phyloP scores from a whole-genome alignment of 2,888 invertebrate species.

The Branchellion lobata region DNA sequence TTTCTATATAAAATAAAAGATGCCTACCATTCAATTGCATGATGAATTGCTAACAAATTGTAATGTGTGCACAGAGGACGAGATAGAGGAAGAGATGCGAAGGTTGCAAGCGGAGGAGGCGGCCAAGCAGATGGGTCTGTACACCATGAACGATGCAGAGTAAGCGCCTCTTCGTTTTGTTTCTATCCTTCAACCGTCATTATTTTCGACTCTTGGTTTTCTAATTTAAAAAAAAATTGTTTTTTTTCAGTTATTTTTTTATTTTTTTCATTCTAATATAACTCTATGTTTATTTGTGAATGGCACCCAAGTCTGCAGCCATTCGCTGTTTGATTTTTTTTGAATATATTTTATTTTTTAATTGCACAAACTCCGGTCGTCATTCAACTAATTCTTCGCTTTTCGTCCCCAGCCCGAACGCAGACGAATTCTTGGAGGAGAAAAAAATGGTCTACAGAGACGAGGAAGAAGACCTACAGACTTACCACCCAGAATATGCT shows the following conservation, averaged over 20 bases:
- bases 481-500: neutral
- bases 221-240: neutral
- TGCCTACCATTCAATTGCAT: neutral
- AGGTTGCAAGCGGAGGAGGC: conserved; percentile 52
- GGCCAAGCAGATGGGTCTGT: conserved; percentile 51
- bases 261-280: neutral
- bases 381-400: too few relatives aligned
- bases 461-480: neutral
- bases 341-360: too few relatives aligned
- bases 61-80: conserved; percentile 48
- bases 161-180: neutral
- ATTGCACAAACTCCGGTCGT: too few relatives aligned
- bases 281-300: neutral
- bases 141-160: conserved; percentile 49
- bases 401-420: neutral
- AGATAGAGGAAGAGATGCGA: conserved; percentile 51
- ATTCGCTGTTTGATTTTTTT: too few relatives aligned
- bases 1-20: neutral
- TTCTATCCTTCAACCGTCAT: neutral
- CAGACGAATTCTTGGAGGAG: conserved; percentile 24
- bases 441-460: conserved; percentile 10
- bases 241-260: neutral
- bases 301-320: too few relatives aligned
- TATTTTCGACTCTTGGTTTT: neutral
- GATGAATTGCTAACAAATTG: too few relatives aligned